A percentile compares a stretch with the other conserved stretches of the same genome.
These are phyloP conservation scores for Sebastolobus altivelis DNA, from an alignment of 2,797 vertebrate genomes.

Conservation along the genomic window DNA sequence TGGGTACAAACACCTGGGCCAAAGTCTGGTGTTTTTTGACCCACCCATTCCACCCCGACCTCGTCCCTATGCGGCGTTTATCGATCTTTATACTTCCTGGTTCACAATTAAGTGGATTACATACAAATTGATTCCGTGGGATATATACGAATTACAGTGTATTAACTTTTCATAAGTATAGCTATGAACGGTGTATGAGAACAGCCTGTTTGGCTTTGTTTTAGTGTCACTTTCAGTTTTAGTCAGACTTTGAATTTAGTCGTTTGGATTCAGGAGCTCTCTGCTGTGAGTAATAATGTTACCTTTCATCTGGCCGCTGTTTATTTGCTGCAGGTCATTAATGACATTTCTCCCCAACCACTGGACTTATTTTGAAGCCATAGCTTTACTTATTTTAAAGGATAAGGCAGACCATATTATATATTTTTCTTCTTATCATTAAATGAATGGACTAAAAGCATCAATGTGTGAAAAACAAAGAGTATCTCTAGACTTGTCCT, in stretches of 20 bases:
- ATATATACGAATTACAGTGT: too few species aligned
- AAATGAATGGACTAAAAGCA: background rate
- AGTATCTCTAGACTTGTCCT: background rate
- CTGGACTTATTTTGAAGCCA: background rate
- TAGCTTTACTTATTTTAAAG: background rate
- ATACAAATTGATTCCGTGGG: accelerated
- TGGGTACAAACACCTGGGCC: too few species aligned
- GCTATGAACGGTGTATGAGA: too few species aligned
- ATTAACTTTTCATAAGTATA: too few species aligned
- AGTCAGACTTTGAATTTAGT: background rate
- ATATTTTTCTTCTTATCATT: background rate
- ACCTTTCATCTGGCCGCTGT: background rate
- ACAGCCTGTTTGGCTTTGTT: background rate
- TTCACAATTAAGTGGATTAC: too few species aligned
- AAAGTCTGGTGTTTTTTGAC: background rate
- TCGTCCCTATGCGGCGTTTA: too few species aligned
- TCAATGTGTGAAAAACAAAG: background rate
- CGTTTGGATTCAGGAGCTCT: background rate
- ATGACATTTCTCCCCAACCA: background rate
- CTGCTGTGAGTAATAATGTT: background rate
- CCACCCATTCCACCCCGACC: too few species aligned
- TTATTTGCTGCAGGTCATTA: background rate
- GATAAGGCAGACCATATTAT: background rate
- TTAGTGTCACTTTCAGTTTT: background rate
- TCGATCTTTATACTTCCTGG: too few species aligned